Percentiles rank a stretch among this genome's conserved stretches.
Conservation (phyloP, 2,797 vertebrate species). For the Sciurus vulgaris region DNA sequence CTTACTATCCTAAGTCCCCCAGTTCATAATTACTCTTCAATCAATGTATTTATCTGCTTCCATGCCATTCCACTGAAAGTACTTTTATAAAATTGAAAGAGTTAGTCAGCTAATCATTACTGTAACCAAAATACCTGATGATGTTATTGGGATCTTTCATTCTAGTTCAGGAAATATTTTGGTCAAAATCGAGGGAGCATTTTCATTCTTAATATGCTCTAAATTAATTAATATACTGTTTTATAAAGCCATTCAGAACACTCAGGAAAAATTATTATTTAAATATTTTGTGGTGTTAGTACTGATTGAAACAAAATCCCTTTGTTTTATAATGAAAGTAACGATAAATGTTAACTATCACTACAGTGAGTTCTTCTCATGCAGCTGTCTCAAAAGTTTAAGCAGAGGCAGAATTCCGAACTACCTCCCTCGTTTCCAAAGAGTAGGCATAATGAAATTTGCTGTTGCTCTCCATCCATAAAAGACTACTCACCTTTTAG, state of each 20-base stretch:
- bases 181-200: not conserved
- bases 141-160: not conserved
- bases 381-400: not conserved
- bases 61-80: not conserved
- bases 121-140: no score
- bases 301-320: not conserved
- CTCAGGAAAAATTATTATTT: not conserved
- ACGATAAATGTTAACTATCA: not conserved
- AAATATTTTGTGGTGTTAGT: not conserved
- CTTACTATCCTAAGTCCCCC: not conserved
- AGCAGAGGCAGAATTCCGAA: not conserved
- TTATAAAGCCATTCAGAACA: not conserved
- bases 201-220: not conserved
- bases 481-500: not conserved
- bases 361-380: not conserved
- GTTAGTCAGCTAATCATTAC: no score
- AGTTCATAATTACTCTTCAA: not conserved
- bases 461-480: not conserved
- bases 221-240: not conserved
- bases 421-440: not conserved
- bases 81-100: not conserved
- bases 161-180: not conserved
- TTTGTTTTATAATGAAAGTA: not conserved
- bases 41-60: not conserved
- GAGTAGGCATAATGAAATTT: not conserved